Evolutionary conservation across 2,113 vertebrate genomes (phyloP), one percentile per base, ranked within the genome.

Genomic region (Baryphthengus martii): DNA sequence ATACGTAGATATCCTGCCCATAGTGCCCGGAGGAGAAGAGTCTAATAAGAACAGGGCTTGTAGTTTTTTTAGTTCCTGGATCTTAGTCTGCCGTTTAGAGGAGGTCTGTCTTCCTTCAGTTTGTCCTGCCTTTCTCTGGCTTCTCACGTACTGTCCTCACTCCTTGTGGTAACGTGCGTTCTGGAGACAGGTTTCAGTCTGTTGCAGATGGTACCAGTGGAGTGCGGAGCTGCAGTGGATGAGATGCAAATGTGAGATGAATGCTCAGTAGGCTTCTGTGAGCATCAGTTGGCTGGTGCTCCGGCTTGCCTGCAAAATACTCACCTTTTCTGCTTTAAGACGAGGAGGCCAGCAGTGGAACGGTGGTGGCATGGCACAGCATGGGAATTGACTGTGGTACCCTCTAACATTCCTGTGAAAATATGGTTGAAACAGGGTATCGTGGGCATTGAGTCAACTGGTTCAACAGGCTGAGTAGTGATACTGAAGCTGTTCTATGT

Each of bases 41-140:
- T 21, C n/a, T 42, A 15, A 25, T 19, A 39, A 49, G 61, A 74
- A 33, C 15, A 50, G 23, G 6, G 11, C 9, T 35, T 45, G 21
- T 21, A 47, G 45, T 61, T 80, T 86, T 73, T 49, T 17, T 17
- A 26, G 18, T 44, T 74, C 29, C 39, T 6, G 6, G 17, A 25
- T 45, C 33, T 53, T 85, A 40, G 39, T 53, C 21, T 66, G 53
- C 35, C n/a, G 80, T 78, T 35, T 21, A 55, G 39, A 35, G 25
- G 29, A 13, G 16, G 5, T 66, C 45, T 1, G 1, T 35, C 17
- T 53, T 63, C 44, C 16, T 5, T 8, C 0, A 0, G 14, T 70
- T 55, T 61, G 25, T 20, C 42, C 19, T 65, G 26, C 65, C 31
- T 65, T 37, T 37, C 58, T 28, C 3, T 2, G 1, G 50, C 39